Evolutionary conservation across 2,888 invertebrate genomes (phyloP), one percentile per base, ranked within the genome.

Genomic region (Diogma glabrata): DNA sequence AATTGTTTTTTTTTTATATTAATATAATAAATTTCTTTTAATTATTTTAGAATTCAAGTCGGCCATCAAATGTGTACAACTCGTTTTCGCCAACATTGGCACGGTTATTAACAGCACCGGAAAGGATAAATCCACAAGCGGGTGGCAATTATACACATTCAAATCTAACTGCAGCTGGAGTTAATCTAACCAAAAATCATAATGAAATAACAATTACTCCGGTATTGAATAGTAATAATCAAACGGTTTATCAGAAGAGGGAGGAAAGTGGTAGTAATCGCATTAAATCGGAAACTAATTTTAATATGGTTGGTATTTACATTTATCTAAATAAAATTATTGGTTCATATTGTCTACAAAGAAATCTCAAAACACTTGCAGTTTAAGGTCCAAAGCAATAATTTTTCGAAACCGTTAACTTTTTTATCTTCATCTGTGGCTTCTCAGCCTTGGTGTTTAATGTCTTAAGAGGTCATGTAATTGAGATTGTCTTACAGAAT

Each of bases 61-160:
- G 30, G 20, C 56, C 56, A 43, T 51, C 55, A 20, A 55, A 46
- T 24, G 23, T 24, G 17, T 46, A 46, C 24, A 46, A 57, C 56
- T 56, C 57, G 43, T 61, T 60, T 33, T 86, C 87, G 61, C 87
- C 87, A 57, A 87, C 87, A 60, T 75, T 87, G 68, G 87, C 87
- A 58, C 77, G 85, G 69, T 76, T 87, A 59, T 75, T 87, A 61
- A 87, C 87, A 57, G 85, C 86, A 53, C 75, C 75, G 61, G 76
- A 76, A 66, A 64, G 72, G 33, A 59, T 60, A 33, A 54, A 57
- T 16, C 50, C 55, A 16, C 50, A 43, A 20, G 23, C 26, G 16
- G 54, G 50, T 30, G 52, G 40, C 8, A 50, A 48, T 8, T 28
- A 28, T 8, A 36, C 8, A 52, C 17, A 22, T 33, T 9, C 40